phyloP scores from a whole-genome alignment of 1,140 invertebrate species.

The Carposina sasakii region DNA sequence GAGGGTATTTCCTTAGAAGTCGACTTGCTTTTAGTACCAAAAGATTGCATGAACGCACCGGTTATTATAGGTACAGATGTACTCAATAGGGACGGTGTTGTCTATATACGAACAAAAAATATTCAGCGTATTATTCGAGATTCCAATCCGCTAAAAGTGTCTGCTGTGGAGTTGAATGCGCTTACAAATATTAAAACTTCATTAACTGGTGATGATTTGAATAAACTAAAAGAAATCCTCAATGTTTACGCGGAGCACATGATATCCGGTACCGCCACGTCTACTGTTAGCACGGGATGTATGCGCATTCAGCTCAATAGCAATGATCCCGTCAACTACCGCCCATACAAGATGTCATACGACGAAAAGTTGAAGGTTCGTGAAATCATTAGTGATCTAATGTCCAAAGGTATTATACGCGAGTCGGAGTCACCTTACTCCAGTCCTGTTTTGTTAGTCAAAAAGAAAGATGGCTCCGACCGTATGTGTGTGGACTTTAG shows the following conservation, averaged over 20 bases:
- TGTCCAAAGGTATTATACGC: too few species aligned
- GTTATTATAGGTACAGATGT: constrained; percentile 12
- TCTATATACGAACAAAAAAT: constrained; percentile 5
- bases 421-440: too few species aligned
- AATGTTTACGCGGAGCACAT: background rate
- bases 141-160: background rate
- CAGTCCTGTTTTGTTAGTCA: too few species aligned
- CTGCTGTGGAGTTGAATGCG: background rate
- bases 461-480: too few species aligned
- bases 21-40: constrained; percentile 4
- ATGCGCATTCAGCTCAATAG: background rate
- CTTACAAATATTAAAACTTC: background rate
- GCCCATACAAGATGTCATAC: background rate
- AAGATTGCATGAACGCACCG: background rate
- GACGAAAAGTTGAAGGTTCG: constrained; percentile 3
- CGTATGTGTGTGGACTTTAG: too few species aligned
- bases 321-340: background rate
- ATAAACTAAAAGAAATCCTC: background rate
- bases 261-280: background rate
- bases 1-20: constrained; percentile 6
- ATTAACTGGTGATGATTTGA: background rate
- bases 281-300: background rate
- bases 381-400: constrained; percentile 9
- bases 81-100: constrained; percentile 8
- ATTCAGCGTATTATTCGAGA: constrained; percentile 1